Evolutionary conservation across 2,888 invertebrate genomes (phyloP), one percentile per base, ranked within the genome.

Genomic region (Apotomis turbidana): DNA sequence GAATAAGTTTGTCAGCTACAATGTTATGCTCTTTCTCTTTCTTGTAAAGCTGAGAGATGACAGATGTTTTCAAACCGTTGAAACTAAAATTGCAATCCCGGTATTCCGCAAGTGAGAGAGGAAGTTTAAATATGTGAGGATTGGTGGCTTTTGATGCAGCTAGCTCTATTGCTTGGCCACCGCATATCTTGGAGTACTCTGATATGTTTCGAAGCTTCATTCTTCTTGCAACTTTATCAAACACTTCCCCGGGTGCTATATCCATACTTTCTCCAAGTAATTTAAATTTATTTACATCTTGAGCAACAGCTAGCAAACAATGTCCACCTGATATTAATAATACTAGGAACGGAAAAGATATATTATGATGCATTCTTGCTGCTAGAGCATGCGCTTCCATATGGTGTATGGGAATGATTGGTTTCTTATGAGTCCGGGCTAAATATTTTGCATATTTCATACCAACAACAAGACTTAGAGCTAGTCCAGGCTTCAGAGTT

Each of bases 341-440:
- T 38, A 97, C 97, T 74, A 99, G 90, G 90, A 96, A 99, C 62
- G 99, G 99, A 93, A 97, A 99, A 61, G 95, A 88, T 68, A 98
- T 92, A 79, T 95, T 85, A 82, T 95, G 81, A 55, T 92, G 90
- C 96, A 99, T 96, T 86, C 99, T 95, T 6, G 95, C 96, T 49
- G 97, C 97, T 70, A 99, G 91, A 10, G 99, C 99, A 94, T 99
- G 99, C 0, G 99, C 99, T 93, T 99, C 96, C 99, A 99, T 99
- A 81, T 99, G 99, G 91, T 99, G 99, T 76, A 99, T 97, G 0
- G 99, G 99, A 85, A 99, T 97, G 70, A 99, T 94, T 0, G 99
- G 99, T 87, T 96, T 97, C 0, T 94, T 93, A 76, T 95, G 93
- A 63, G 92, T 87, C 67, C 94, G 91, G 3, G 96, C 96, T 68